Evolutionary conservation across 2,888 invertebrate species (phyloP).

Genomic region (Geotrupes spiniger): DNA sequence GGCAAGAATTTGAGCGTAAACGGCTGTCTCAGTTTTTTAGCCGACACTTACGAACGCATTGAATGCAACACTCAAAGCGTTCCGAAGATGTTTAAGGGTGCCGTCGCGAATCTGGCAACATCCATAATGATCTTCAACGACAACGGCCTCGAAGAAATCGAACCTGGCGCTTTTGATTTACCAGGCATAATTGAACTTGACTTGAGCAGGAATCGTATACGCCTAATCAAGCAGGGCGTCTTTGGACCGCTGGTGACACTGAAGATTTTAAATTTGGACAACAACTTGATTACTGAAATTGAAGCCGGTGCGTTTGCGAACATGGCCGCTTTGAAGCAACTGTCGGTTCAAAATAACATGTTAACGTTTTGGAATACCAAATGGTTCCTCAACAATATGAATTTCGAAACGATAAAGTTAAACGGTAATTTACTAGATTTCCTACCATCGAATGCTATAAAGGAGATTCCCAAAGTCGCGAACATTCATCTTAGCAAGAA

Average conservation of each 20-base stretch:
- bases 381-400: slow-evolving; percentile 12
- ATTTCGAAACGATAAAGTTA: slow-evolving; percentile 1
- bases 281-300: slow-evolving; percentile 20
- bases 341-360: slow-evolving; percentile 15
- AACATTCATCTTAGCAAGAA: slow-evolving; percentile 10
- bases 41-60: neutral
- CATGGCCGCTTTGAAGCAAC: slow-evolving; percentile 15
- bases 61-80: slow-evolving; percentile 10
- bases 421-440: slow-evolving; percentile 9
- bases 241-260: slow-evolving; percentile 17
- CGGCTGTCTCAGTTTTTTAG: neutral
- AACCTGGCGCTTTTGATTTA: slow-evolving; percentile 10
- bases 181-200: slow-evolving; percentile 2
- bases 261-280: slow-evolving; percentile 12
- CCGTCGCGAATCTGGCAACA: slow-evolving; percentile 6
- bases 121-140: slow-evolving; percentile 2
- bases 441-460: slow-evolving; percentile 7
- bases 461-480: neutral
- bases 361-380: slow-evolving; percentile 14
- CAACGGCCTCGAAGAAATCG: slow-evolving; percentile 16
- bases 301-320: slow-evolving; percentile 17
- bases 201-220: slow-evolving; percentile 16
- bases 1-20: slow-evolving; percentile 1
- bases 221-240: slow-evolving; percentile 12
- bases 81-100: slow-evolving; percentile 1